These are phyloP conservation scores for Hypomesus transpacificus DNA, from an alignment of 2,113 vertebrate species.

Conservation along the genomic window DNA sequence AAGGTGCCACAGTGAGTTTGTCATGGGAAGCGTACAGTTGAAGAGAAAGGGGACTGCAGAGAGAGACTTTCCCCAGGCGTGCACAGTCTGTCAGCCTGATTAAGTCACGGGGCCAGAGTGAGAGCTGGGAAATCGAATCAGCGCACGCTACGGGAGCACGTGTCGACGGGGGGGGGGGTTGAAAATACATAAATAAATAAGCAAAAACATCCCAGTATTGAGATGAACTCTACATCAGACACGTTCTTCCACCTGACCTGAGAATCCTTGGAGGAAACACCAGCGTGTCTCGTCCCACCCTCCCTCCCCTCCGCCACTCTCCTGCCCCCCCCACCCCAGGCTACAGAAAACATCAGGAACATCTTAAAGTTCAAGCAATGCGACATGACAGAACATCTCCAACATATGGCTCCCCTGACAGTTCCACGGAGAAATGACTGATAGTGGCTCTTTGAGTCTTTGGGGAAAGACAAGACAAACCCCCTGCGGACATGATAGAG, in stretches of 20 bases:
- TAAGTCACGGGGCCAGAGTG: conserved; percentile 76
- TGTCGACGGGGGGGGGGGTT: conserved; percentile 18
- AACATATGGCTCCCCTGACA: conserved; percentile 65
- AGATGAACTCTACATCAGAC: conserved; percentile 27
- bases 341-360: conserved; percentile 62
- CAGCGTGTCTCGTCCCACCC: conserved; percentile 41
- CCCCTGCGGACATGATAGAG: conserved; percentile 5
- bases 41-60: conserved; percentile 74
- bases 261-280: conserved; percentile 44
- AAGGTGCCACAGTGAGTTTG: conserved; percentile 87
- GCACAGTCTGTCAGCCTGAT: conserved; percentile 86
- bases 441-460: conserved; percentile 53
- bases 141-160: conserved; percentile 55
- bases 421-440: conserved; percentile 61
- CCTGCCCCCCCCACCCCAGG: conserved; percentile 31
- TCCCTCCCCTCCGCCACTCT: conserved; percentile 1
- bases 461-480: conserved; percentile 31
- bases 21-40: conserved; percentile 72
- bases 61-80: conserved; percentile 77
- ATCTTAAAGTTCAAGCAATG: conserved; percentile 66
- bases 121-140: conserved; percentile 69
- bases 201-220: conserved; percentile 46
- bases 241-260: conserved; percentile 58
- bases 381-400: conserved; percentile 64
- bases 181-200: conserved; percentile 56